Base-by-base conservation (phyloP, 2,888 invertebrate genomes). In the Plusia festucae region DNA sequence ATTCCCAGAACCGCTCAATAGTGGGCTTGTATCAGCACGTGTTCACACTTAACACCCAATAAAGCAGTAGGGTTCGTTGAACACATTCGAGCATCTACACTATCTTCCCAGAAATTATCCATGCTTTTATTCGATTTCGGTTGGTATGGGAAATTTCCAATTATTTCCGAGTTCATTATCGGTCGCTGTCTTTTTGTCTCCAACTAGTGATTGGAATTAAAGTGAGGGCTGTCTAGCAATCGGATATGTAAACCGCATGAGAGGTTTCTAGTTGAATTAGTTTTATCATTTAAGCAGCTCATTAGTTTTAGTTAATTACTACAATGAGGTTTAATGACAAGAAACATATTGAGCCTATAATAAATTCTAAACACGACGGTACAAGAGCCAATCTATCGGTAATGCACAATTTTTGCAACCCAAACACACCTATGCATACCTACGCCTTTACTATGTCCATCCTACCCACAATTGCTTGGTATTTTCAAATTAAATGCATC, bases 21-120 rank as follows among this genome's bases (percentile, higher is more conserved):
- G 44, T 0, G 34, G 15, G 44, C 40, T 32, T 72, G 77, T 66
- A 40, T 7, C 32, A 49, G 27, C 73, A 77, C 60, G 60, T 65
- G 73, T 49, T n/a, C 20, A 30, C 60, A 65, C 27, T 72, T 58
- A 72, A 58, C 78, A 73, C 78, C 20, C 68, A 73, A 75, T 68
- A 73, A 77, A 60, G 32, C 22, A 16, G 34, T 22, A 22, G 34
- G 24, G 27, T 68, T 65, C 58, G 53, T 54, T 18, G 44, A 58
- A 65, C 63, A 60, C 77, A 76, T 65, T 61, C 27, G 27, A 52
- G 51, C 59, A 60, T 60, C 55, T 53, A 24, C n/a, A 53, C 49
- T 32, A 69, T 55, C 15, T 73, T 71, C 59, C n/a, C 11, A 53
- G 73, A 62, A 73, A 51, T 53, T 24, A 59, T n/a, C 59, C 65